Base-by-base conservation (phyloP, 2,888 invertebrate species). In the Brachypalpus laphriformis region DNA sequence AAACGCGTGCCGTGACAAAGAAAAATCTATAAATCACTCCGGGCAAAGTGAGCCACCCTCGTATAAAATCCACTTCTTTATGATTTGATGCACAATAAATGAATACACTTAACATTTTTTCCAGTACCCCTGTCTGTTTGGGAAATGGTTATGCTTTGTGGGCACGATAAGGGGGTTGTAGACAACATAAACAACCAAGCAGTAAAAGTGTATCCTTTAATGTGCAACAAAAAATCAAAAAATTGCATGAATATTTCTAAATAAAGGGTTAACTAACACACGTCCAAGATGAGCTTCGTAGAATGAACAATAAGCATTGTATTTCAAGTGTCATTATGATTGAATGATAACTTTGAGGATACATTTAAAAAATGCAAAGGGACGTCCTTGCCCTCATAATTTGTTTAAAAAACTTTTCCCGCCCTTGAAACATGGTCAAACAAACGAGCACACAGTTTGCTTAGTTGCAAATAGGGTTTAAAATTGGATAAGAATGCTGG, bases 301-400 rank as follows among this genome's bases (percentile, higher is more conserved):
- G 22, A 20, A 22, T n/a, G 34, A 40, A 80, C 71, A 63, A 72
- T 28, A 14, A 8, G 51, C 18, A 66, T 70, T 77, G 80, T 72
- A 28, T 72, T 51, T 65, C 40, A 37, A 81, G 80, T 75, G 59
- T 66, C 74, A 81, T 81, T 74, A 68, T 75, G 74, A 74, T 68
- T 80, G 65, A 80, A 40, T 59, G 42, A 47, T 47, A 25, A 34
- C 56, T 57, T 59, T 16, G 56, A 34, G 49, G 22, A 57, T 59
- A 25, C 47, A 47, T 42, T 59, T 16, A 20, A 7, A 54, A 28
- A 6, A 6, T 6, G 7, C 3, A 28, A 28, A 25, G 25, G 25
- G 25, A 5, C 11, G 34, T 11, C 34, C 9, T 47, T 34, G 34
- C 34, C 34, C 9, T 47, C 7, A n/a, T 25, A 40, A 57, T 54